Base-by-base conservation (phyloP, 2,113 vertebrate genomes). In the Mystacornis crossleyi region DNA sequence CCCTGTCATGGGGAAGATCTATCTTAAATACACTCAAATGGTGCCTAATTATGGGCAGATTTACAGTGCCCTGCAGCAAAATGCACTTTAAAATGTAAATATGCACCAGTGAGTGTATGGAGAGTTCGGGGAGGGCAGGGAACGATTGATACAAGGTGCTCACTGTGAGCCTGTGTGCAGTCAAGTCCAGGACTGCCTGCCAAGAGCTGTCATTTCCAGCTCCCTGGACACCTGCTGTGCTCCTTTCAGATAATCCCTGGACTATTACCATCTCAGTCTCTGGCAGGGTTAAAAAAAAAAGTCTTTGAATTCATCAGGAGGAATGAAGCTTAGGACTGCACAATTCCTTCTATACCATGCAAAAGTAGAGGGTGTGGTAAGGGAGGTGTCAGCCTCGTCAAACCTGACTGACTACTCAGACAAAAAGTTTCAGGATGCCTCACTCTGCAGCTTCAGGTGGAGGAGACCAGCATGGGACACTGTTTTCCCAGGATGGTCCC, bases 301-400 rank as follows among this genome's bases (percentile, higher is more conserved):
- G 10, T 5, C 60, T 94, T 90, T 80, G 45, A 50, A 96, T 85
- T 84, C 40, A 42, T 86, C 31, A 5, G 65, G 69, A 92, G 60
- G 65, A 92, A 86, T 8, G 50, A 83, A 65, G 42, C 50, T 81
- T 77, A 60, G 60, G 60, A 58, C 61, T 90, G 81, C 28, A 71
- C 4, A 38, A 77, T 93, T 92, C 83, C 82, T 93, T 96, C 91
- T 96, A 28, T 50, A 71, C 92, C 85, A 70, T 72, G 16, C 23
- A 80, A 87, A 97, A 96, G 81, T 15, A 72, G 72, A 96, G 95
- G 98, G 96, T 96, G 97, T 94, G 97, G 96, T 87, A 73, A 71
- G 62, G 53, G 33, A 75, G 62, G 38, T 54, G 23, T 91, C 81
- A 81, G 73, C 74, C 96, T 90, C 2, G 96, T 62, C 75, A 86